A percentile compares a stretch with the other conserved stretches of the same genome.
Conservation (phyloP, 2,888 invertebrate genomes). For the Beris morrisii region DNA sequence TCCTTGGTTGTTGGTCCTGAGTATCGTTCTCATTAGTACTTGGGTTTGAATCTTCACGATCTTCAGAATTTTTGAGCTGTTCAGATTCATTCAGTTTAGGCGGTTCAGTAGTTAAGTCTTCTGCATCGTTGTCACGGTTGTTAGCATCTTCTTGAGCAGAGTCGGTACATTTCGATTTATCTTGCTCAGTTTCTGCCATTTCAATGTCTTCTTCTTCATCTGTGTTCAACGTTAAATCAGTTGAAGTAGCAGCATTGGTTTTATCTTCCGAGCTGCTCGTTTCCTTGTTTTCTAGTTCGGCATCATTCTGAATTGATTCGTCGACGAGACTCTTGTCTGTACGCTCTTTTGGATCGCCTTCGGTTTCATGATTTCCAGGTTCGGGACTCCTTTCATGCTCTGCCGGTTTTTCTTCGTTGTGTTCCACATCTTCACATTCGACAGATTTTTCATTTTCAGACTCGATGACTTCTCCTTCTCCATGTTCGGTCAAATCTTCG, state of each 20-base stretch:
- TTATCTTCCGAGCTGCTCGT: constrained; percentile 36
- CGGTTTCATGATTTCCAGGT: neutral
- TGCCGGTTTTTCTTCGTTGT: neutral
- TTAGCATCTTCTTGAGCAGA: neutral
- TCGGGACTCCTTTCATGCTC: neutral
- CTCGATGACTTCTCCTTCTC: constrained; percentile 34
- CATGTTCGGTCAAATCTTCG: constrained; percentile 35
- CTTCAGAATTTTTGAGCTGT: no score
- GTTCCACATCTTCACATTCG: constrained; percentile 7
- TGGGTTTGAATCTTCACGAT: no score
- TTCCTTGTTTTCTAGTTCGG: constrained; percentile 29
- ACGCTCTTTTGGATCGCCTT: neutral
- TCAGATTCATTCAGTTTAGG: no score
- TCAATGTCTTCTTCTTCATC: constrained; percentile 40
- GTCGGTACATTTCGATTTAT: neutral
- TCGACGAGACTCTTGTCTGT: constrained; percentile 2
- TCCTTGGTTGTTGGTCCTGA: no score
- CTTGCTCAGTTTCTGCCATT: neutral
- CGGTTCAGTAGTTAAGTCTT: no score
- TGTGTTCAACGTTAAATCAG: constrained; percentile 30
- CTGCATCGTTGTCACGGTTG: neutral
- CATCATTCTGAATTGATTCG: constrained; percentile 23
- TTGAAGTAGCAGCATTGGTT: constrained; percentile 35
- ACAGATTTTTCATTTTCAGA: neutral
- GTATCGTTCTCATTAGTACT: no score